A percentile compares a stretch with the other conserved stretches of the same genome.
These are phyloP conservation scores for Octonoba sinensis DNA, from an alignment of 2,888 invertebrate genomes.

Conservation along the genomic window DNA sequence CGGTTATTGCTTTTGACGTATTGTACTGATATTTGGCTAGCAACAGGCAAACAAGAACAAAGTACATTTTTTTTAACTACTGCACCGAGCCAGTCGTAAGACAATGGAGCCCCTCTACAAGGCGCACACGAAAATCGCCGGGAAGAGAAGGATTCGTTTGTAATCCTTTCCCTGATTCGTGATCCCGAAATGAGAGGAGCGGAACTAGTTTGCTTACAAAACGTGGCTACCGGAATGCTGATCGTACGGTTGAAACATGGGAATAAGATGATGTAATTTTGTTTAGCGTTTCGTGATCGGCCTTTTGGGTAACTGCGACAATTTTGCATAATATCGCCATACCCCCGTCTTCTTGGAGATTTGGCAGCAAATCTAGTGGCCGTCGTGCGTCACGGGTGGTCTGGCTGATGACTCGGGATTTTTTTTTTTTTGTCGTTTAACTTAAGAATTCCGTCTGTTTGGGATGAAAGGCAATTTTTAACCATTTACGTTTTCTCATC, in stretches of 20 bases:
- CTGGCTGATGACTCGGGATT: too few relatives aligned
- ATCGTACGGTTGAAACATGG: slow-evolving; percentile 28
- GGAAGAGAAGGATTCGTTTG: slow-evolving; percentile 31
- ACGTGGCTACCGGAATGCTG: slow-evolving; percentile 6
- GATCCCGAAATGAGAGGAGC: slow-evolving; percentile 4
- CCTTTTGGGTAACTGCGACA: slow-evolving; percentile 33
- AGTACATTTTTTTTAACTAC: background rate
- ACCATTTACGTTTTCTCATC: too few relatives aligned
- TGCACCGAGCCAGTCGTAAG: background rate
- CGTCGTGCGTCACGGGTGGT: too few relatives aligned
- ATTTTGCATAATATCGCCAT: background rate
- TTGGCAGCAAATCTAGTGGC: too few relatives aligned
- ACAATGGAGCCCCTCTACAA: slow-evolving; percentile 17
- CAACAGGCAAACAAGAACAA: slow-evolving; percentile 2
- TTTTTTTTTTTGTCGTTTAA: too few relatives aligned
- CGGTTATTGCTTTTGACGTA: slow-evolving; percentile 19
- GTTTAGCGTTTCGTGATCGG: slow-evolving; percentile 22
- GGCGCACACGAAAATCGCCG: slow-evolving; percentile 4
- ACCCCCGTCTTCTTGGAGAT: too few relatives aligned
- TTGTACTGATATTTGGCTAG: slow-evolving; percentile 1
- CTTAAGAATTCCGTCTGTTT: too few relatives aligned
- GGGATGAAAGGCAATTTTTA: too few relatives aligned
- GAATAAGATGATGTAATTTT: slow-evolving; percentile 26
- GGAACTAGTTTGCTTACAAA: slow-evolving; percentile 26
- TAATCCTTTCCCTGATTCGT: slow-evolving; percentile 28